These are phyloP conservation scores for Pocota personata DNA, from an alignment of 2,888 invertebrate genomes.

Conservation along the genomic window DNA sequence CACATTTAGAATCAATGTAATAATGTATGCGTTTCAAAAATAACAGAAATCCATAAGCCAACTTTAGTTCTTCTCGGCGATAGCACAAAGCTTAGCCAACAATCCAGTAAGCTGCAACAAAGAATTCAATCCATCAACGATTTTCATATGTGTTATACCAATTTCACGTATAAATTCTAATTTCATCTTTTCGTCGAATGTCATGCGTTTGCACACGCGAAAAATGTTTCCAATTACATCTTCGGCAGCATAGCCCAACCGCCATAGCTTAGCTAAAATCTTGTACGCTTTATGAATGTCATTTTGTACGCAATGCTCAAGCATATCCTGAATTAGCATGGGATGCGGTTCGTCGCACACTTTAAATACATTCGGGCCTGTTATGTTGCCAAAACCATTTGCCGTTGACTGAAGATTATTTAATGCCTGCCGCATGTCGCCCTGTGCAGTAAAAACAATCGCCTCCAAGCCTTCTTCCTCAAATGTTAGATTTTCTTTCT, in stretches of 20 bases:
- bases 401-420: slow-evolving; percentile 98
- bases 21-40: not conserved
- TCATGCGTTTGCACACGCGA: slow-evolving; percentile 94
- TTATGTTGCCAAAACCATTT: slow-evolving; percentile 96
- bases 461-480: slow-evolving; percentile 97
- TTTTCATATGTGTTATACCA: slow-evolving; percentile 94
- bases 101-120: slow-evolving; percentile 96
- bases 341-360: slow-evolving; percentile 99
- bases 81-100: slow-evolving; percentile 90
- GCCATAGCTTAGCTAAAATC: slow-evolving; percentile 94
- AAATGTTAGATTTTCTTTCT: slow-evolving; percentile 89
- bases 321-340: slow-evolving; percentile 94
- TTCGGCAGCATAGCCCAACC: slow-evolving; percentile 97
- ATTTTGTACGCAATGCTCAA: slow-evolving; percentile 90
- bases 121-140: slow-evolving; percentile 93
- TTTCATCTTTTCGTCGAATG: slow-evolving; percentile 91
- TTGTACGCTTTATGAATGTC: slow-evolving; percentile 94
- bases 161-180: slow-evolving; percentile 95
- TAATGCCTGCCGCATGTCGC: slow-evolving; percentile 98
- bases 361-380: slow-evolving; percentile 97
- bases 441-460: slow-evolving; percentile 98
- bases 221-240: slow-evolving; percentile 98
- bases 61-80: slow-evolving; percentile 76
- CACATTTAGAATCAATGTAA: not conserved
- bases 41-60: not conserved